Base-by-base conservation (phyloP, 2,797 vertebrate genomes). In the Paedocypris micromegethes region DNA sequence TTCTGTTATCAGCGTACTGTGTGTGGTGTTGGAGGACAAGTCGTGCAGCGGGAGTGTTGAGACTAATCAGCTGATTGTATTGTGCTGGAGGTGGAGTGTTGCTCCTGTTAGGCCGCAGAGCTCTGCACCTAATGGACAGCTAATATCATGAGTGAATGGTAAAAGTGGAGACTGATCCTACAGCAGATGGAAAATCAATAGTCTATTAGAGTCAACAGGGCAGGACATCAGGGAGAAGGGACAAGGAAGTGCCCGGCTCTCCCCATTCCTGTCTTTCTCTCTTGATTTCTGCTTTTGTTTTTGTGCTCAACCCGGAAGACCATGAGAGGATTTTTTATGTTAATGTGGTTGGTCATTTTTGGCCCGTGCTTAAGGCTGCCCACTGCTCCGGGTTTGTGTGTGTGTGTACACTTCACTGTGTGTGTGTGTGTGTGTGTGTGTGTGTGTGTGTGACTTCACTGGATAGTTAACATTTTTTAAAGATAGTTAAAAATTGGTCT, bases 181-280 rank as follows among this genome's bases (percentile, higher is more conserved):
- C 84, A 83, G 86, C 86, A 83, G 89, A 92, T 93, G 83, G 89
- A 91, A 95, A 98, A 97, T 96, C 95, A 88, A 96, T 95, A 95
- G 90, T 85, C 91, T 92, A 92, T 94, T 97, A 93, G 88, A 93
- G 91, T 87, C 77, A 70, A 89, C 86, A 88, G 87, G 88, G 88
- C 84, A 83, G 73, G 75, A 62, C 61, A n/a, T 58, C 72, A 74
- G 78, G 76, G 80, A 79, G 71, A 78, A 60, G 0, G 2, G 63
- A 65, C 72, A 68, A 73, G 72, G 80, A 76, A 79, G 75, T 51
- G 60, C 46, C 72, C 43, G 52, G 55, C 52, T 58, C 3, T 38
- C 51, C 56, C 57, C 45, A 39, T 39, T n/a, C 23, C 44, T 65
- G 43, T 49, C 49, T 66, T 50, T 46, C 48, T 66, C 60, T 45